Evolutionary conservation across 2,888 invertebrate genomes (phyloP).

Genomic region (Quadriops clusia): DNA sequence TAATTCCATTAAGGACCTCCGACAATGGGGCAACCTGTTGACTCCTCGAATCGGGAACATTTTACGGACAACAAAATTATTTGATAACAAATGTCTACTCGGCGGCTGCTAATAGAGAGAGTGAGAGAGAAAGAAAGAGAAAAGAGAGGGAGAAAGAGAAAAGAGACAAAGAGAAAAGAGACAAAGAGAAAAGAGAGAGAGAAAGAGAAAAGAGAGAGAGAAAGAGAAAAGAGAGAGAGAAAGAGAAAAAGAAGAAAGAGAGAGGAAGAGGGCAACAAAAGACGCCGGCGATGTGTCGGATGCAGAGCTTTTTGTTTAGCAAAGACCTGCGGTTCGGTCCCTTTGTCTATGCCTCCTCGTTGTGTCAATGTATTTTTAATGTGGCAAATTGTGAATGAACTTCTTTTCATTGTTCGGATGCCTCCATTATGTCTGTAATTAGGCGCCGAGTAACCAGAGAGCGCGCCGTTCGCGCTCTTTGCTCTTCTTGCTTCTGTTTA

Average conservation of each 20-base stretch:
- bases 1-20: conserved; percentile 37
- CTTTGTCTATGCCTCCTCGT: conserved; percentile 24
- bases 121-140: too few relatives aligned
- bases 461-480: too few relatives aligned
- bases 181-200: too few relatives aligned
- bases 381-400: conserved; percentile 27
- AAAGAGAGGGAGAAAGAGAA: too few relatives aligned
- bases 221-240: too few relatives aligned
- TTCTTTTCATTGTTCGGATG: conserved; percentile 13
- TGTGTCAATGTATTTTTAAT: conserved; percentile 27
- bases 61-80: conserved; percentile 37
- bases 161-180: too few relatives aligned
- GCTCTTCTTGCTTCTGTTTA: too few relatives aligned
- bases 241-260: too few relatives aligned
- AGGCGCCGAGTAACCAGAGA: conserved; percentile 9
- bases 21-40: conserved; percentile 38
- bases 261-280: too few relatives aligned
- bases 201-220: too few relatives aligned
- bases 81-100: conserved; percentile 35
- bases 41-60: conserved; percentile 32
- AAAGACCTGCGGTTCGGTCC: conserved; percentile 24
- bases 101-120: too few relatives aligned
- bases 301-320: conserved; percentile 26
- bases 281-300: conserved; percentile 28
- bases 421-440: conserved; percentile 13